Base-by-base conservation (phyloP, 1,140 invertebrate species). In the Uloborus diversus region DNA sequence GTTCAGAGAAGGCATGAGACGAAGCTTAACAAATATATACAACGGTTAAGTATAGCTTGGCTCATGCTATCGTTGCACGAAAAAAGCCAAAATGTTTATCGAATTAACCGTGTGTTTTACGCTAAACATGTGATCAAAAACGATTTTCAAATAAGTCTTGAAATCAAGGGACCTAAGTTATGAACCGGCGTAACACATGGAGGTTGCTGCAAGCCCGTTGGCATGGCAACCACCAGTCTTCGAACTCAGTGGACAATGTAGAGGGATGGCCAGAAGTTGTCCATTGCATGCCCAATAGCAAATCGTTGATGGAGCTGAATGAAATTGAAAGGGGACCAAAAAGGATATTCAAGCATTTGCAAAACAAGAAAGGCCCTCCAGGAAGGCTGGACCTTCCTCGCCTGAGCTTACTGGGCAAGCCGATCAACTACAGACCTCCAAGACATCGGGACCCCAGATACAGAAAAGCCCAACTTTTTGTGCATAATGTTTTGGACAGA, bases 401-500 rank as follows among this genome's bases (percentile, higher is more conserved):
- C 88, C 93, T 95, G 91, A 95, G 93, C 88, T 91, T 96, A 85
- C 90, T 95, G 84, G 94, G 94, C 86, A 94, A 93, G 88, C 94
- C 94, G 84, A 90, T 96, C 85, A 93, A 92, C 89, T 94, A 94
- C 89, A 59, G 79, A 20, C 82, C 78, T 11, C 69, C 51, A 86
- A 91, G 91, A 88, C 92, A 94, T 86, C 91, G 93, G 88, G 94
- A 95, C 90, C 92, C 92, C 86, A 91, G 93, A 82, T 96, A 95
- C 89, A 89, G 95, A 85, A 91, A 92, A 85, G 88, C 95, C 68
- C 95, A 97, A 88, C 92, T 93, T 84, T 92, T 92, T 86, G 91
- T 96, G 85, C 96, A 96, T 90, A 96, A 96, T 88, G 96, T 96
- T 87, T 90, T 96, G 85, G 95, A 97, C 88, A 89, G 95, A 85